phyloP scores from a whole-genome alignment of 2,797 vertebrate species.

The Luscinia megarhynchos region DNA sequence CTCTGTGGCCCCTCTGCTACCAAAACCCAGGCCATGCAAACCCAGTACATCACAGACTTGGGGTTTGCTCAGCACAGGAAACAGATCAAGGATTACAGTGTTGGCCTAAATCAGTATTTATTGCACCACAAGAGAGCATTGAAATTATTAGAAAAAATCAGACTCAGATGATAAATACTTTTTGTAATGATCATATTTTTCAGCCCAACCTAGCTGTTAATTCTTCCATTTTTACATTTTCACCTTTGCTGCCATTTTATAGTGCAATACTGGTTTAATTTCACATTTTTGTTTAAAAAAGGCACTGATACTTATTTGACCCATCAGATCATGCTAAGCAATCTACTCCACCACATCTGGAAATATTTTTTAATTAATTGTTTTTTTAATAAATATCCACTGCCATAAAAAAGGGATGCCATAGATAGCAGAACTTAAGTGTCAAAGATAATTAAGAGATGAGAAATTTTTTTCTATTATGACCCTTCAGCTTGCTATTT shows the following conservation, averaged over 20 bases:
- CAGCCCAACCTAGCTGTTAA: neutral
- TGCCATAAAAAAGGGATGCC: neutral
- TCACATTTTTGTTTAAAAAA: neutral
- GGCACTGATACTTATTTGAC: neutral
- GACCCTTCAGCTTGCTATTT: neutral
- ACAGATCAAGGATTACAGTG: neutral
- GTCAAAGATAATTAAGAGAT: neutral
- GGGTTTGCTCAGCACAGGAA: neutral
- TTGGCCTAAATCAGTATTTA: neutral
- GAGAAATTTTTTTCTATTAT: neutral
- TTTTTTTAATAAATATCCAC: neutral
- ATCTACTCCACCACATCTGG: neutral
- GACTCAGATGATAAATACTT: neutral
- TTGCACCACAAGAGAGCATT: neutral
- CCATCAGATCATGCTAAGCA: neutral
- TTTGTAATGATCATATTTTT: neutral
- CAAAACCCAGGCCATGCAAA: neutral
- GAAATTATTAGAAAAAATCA: neutral
- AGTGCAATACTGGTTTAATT: neutral
- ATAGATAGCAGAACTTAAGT: neutral
- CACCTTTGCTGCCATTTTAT: neutral
- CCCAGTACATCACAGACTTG: neutral
- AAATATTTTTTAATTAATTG: neutral
- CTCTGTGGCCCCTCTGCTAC: neutral
- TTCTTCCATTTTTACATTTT: neutral